Conservation (phyloP, 2,797 vertebrate species). For the Anabas testudineus region DNA sequence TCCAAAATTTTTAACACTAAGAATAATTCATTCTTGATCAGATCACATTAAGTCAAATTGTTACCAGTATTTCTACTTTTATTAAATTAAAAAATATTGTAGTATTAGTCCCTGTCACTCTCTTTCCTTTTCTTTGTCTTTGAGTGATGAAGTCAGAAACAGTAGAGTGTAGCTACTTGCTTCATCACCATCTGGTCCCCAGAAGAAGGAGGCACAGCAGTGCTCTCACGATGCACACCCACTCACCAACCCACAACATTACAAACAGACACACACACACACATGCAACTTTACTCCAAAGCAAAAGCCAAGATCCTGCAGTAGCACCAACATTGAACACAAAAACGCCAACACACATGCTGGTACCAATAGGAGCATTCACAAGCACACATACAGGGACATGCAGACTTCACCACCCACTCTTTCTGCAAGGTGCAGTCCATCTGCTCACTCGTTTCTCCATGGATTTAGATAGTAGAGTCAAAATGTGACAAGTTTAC, state of each 20-base stretch:
- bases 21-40: too few species aligned
- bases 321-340: slow-evolving; percentile 50
- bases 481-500: slow-evolving; percentile 51
- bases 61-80: not conserved
- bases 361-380: slow-evolving; percentile 65
- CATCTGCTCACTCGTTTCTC: slow-evolving; percentile 73
- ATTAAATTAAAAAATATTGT: not conserved
- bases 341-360: slow-evolving; percentile 60
- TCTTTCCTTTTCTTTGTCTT: slow-evolving; percentile 20
- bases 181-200: slow-evolving; percentile 75
- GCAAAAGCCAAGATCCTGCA: slow-evolving; percentile 65
- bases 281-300: slow-evolving; percentile 37
- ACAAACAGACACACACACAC: slow-evolving; percentile 37
- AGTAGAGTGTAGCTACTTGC: slow-evolving; percentile 53
- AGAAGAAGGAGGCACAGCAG: slow-evolving; percentile 66
- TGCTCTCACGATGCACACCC: slow-evolving; percentile 63
- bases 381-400: slow-evolving; percentile 62
- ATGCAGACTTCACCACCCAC: slow-evolving; percentile 74
- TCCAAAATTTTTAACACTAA: too few species aligned
- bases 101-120: not conserved
- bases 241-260: slow-evolving; percentile 52
- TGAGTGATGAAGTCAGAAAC: slow-evolving; percentile 61
- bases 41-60: too few species aligned
- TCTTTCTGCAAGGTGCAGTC: slow-evolving; percentile 66
- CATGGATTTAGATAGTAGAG: slow-evolving; percentile 50